These are phyloP conservation scores for Diorhabda elongata DNA, from an alignment of 1,140 invertebrate species.

Conservation along the genomic window DNA sequence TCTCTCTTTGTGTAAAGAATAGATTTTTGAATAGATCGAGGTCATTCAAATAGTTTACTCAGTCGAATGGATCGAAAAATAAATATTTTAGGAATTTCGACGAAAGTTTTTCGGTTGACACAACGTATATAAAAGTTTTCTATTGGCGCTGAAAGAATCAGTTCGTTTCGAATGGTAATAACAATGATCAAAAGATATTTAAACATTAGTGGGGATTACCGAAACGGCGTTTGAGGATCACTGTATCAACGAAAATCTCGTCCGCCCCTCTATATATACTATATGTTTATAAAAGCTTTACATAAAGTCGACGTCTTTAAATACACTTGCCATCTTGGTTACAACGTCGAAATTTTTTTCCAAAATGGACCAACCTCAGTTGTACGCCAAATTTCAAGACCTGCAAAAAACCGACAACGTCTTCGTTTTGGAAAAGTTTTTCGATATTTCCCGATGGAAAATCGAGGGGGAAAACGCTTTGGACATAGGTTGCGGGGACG, in stretches of 20 bases:
- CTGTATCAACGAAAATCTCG: neutral
- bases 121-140: too few relatives aligned
- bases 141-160: too few relatives aligned
- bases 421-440: slow-evolving; percentile 63
- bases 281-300: neutral
- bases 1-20: too few relatives aligned
- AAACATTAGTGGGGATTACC: neutral
- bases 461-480: slow-evolving; percentile 56
- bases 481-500: slow-evolving; percentile 78
- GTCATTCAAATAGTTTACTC: too few relatives aligned
- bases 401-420: slow-evolving; percentile 65
- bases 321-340: neutral
- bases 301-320: neutral
- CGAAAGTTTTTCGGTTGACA: too few relatives aligned
- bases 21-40: too few relatives aligned
- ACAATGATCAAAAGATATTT: neutral
- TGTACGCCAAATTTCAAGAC: slow-evolving; percentile 61
- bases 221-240: neutral
- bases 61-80: too few relatives aligned
- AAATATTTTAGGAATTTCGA: too few relatives aligned
- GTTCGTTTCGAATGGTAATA: neutral
- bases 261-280: neutral
- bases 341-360: neutral
- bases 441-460: slow-evolving; percentile 56
- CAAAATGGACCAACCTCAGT: slow-evolving; percentile 58